A percentile compares a stretch with the other conserved stretches of the same genome.
phyloP scores from a whole-genome alignment of 2,888 invertebrate species.

The Mythimna albipuncta region DNA sequence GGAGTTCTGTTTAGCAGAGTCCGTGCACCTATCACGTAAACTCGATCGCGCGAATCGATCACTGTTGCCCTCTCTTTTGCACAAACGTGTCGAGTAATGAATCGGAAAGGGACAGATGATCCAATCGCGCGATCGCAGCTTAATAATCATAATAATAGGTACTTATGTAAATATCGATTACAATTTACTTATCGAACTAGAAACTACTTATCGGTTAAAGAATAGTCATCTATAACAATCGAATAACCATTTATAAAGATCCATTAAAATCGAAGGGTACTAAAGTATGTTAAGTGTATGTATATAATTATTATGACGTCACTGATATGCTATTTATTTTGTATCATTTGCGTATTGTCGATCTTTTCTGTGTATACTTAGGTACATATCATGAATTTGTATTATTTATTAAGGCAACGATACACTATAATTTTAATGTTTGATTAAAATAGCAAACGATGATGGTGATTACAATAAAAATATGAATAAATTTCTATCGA shows the following conservation, averaged over 20 bases:
- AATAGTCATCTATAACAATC: constrained; percentile 86
- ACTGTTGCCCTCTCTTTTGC: constrained; percentile 49
- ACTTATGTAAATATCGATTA: constrained; percentile 88
- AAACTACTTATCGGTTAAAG: constrained; percentile 77
- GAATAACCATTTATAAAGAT: constrained; percentile 84
- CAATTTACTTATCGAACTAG: constrained; percentile 80
- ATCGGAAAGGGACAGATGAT: constrained; percentile 56
- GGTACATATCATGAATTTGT: constrained; percentile 89
- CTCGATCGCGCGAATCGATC: constrained; percentile 67
- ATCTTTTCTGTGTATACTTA: constrained; percentile 89
- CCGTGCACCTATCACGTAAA: constrained; percentile 67
- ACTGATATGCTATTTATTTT: constrained; percentile 88
- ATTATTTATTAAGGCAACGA: constrained; percentile 82
- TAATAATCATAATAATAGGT: constrained; percentile 78
- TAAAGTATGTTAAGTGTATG: constrained; percentile 87
- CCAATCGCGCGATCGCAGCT: constrained; percentile 57
- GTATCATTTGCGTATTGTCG: constrained; percentile 86
- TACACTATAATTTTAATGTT: constrained; percentile 68
- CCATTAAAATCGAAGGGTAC: constrained; percentile 89
- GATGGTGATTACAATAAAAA: constrained; percentile 11
- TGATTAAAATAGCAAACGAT: constrained; percentile 64
- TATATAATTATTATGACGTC: constrained; percentile 85
- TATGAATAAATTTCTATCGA: constrained; percentile 16
- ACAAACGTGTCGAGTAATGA: constrained; percentile 50
- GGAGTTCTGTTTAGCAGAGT: constrained; percentile 75